Base-by-base conservation (phyloP, 2,797 vertebrate species). In the Crenichthys baileyi region DNA sequence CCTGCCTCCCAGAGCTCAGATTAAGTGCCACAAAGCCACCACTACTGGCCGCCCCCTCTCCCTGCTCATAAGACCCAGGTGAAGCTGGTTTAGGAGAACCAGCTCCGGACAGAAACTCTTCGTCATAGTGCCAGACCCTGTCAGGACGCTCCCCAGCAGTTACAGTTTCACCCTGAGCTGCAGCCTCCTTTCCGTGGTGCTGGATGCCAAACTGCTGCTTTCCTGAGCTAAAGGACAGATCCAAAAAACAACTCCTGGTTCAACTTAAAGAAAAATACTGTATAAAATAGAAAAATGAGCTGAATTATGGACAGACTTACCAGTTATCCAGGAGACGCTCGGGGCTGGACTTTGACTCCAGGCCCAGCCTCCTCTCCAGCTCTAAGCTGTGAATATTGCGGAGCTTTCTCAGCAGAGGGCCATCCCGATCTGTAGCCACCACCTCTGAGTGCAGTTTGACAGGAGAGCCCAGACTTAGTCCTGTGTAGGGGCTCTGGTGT, bases 371-470 rank as follows among this genome's bases (percentile, higher is more conserved):
- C 86, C 95, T 97, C 92, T 99, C 98, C 89, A 98, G 92, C 83
- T 99, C 98, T 86, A 99, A 97, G 90, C 98, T 99, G 91, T 98
- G 97, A 83, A 99, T 97, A 78, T 97, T 98, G 78, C 97, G 97
- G 39, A 99, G 92, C 89, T 98, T 99, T 44, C 98, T 97, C 88
- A 99, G 92, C 78, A 99, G 91, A 0, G 97, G 96, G 26, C 96
- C 95, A 13, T 99, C 97, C 55, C 96, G 95, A 77, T 99, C 98
- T n/a, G 95, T 94, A 63, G 96, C 96, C 50, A 91, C 94, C 76
- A 92, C 95, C 84, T 99, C 98, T 1, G 97, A 96, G 53, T 96
- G 95, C 65, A 97, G 96, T 71, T 97, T 97, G 87, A 98, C 91
- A 0, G 97, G 97, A 53, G 98, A 99, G 5, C 97, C 97, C 0